Base-by-base conservation (phyloP, 2,113 vertebrate species). In the Sarotherodon lohbergeri region DNA sequence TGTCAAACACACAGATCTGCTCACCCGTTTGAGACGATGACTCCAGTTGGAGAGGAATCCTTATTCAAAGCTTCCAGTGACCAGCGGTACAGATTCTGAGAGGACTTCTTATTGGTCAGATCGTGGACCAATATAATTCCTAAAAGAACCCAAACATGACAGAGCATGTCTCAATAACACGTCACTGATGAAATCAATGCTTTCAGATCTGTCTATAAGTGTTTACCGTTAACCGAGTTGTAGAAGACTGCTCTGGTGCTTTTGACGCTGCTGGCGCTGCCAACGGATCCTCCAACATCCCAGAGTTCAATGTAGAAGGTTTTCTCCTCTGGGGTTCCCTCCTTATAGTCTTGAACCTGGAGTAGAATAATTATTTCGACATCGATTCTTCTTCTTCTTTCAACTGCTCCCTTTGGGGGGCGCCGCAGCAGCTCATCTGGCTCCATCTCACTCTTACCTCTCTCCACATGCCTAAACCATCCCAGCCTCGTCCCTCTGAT, bases 21-120 rank as follows among this genome's bases (percentile, higher is more conserved):
- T 16, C 54, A 99, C 99, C 99, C 98, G 13, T 99, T 99, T 61
- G 98, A 99, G 85, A 99, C 98, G 0, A 99, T 97, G 76, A 99
- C 98, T 80, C 98, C 98, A 16, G 97, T 98, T 71, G 98, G 99
- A 82, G 97, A 97, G 0, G 96, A 96, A 86, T 99, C 98, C 92
- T 96, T 98, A 95, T 98, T 99, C 89, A 99, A 95, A 46, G 97
- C 98, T 95, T 99, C 98, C 52, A 98, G 88, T 61, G 97, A 98
- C 98, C 99, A 99, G 29, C 98, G 97, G 93, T 98, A 98, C 80
- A 99, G 96, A 94, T 99, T 99, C 95, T 99, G 99, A 9, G 98
- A 99, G 41, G 99, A 99, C 90, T 99, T 99, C 94, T 99, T 99
- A 94, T 99, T 99, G 82, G 99, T 99, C 95, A 99, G 96, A 93